Base-by-base conservation (phyloP, 30 jellyfish, hydroid and myxozoan species). In the Nemopilema nomurai region DNA sequence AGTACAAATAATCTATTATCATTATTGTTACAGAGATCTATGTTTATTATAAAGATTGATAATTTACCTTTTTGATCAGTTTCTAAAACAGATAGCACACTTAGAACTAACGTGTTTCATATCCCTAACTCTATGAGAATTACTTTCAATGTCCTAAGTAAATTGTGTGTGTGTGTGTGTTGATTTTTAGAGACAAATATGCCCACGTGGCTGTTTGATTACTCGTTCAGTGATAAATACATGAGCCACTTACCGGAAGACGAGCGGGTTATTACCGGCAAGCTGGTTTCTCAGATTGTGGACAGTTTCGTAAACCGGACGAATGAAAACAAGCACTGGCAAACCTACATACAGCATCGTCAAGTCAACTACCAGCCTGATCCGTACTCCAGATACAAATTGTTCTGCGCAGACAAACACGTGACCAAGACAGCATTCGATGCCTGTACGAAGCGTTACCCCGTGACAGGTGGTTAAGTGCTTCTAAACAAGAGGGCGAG, bases 361-460 rank as follows among this genome's bases (percentile, higher is more conserved):
- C 96, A 87, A 64, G 90, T 80, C 66, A 71, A 87, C 53, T 87
- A 87, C 71, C 90, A 87, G 30, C 87, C 88, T 16, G 90, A 80
- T 24, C 49, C 70, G 21, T 87, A 87, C 57, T 67, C 77, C 41
- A 53, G 96, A 53, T 87, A 62, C 67, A 23, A 0, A 17, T 25
- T 87, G 33, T 87, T 78, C 68, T 87, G 96, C 67, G 85, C 57
- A 3, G 62, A 50, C 18, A 79, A 41, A 28, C 77, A 78, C 51
- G 89, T 64, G 30, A 78, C 79, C 26, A 74, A 78, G 74, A 69
- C 79, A 18, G 89, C 65, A 20, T 87, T 52, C 67, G 84, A 87
- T 32, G 89, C 62, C 32, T 87, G 96, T 69, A 71, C 29, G 29
- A 77, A 76, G 74, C 28, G 76, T 63, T 67, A 66, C 64, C 85